Percentiles rank a stretch among this genome's conserved stretches.
Evolutionary conservation across 2,797 vertebrate genomes (phyloP).

Genomic region (Enteromius fasciolatus): DNA sequence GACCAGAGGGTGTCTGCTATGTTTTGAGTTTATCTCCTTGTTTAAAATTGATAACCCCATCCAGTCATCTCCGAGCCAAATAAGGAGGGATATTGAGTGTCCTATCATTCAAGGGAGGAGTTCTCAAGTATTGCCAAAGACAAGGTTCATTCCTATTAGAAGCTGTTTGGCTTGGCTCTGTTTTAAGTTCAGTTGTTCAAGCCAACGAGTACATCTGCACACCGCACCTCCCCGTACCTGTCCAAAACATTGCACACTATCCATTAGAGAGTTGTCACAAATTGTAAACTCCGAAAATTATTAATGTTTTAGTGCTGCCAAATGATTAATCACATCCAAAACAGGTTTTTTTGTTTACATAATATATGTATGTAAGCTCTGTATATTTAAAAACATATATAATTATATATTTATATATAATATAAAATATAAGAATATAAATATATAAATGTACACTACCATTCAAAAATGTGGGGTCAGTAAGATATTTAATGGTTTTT

Average conservation of each 20-base stretch:
- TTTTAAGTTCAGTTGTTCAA: slow-evolving; percentile 10
- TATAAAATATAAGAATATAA: too few relatives aligned
- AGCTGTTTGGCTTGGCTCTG: slow-evolving; percentile 72
- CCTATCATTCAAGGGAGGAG: slow-evolving; percentile 51
- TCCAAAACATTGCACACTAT: slow-evolving; percentile 32
- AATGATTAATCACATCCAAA: too few relatives aligned
- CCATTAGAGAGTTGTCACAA: slow-evolving; percentile 20
- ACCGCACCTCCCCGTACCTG: slow-evolving; percentile 24
- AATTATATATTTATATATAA: too few relatives aligned
- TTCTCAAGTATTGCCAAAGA: slow-evolving; percentile 63
- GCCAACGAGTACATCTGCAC: slow-evolving; percentile 20
- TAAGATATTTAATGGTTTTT: too few relatives aligned
- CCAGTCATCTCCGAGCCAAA: slow-evolving; percentile 60
- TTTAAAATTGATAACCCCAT: slow-evolving; percentile 67
- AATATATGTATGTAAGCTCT: too few relatives aligned
- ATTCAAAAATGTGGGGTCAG: too few relatives aligned
- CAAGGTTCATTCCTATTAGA: slow-evolving; percentile 65
- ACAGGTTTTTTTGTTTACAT: too few relatives aligned
- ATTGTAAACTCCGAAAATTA: background rate
- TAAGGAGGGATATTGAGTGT: slow-evolving; percentile 53
- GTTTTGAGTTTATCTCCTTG: slow-evolving; percentile 73
- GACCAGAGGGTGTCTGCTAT: slow-evolving; percentile 65
- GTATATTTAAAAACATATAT: too few relatives aligned
- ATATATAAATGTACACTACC: too few relatives aligned
- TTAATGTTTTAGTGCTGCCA: too few relatives aligned